These are phyloP conservation scores for Drosophila mulleri DNA, from an alignment of 2,888 invertebrate genomes.

Conservation along the genomic window DNA sequence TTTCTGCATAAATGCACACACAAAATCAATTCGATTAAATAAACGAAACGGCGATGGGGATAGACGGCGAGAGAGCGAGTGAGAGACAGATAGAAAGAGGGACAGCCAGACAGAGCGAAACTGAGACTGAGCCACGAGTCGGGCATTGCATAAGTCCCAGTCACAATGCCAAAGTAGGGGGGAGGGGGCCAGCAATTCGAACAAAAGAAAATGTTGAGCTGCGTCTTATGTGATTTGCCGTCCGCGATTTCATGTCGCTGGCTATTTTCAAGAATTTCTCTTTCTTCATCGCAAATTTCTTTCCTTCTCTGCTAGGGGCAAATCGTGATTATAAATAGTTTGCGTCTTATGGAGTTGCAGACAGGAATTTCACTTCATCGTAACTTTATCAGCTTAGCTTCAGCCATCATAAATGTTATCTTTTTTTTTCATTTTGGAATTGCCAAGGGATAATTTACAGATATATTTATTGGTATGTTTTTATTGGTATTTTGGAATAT, in stretches of 20 bases:
- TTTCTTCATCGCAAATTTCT: background rate
- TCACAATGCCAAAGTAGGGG: background rate
- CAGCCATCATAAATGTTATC: background rate
- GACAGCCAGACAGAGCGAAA: background rate
- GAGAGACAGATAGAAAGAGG: background rate
- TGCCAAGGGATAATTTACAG: no score
- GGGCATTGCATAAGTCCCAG: conserved; percentile 33
- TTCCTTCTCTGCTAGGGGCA: background rate
- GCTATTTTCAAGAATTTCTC: background rate
- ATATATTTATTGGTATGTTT: no score
- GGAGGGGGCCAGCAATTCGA: background rate
- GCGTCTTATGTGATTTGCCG: conserved; percentile 6
- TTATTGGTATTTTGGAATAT: no score
- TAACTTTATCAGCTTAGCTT: background rate
- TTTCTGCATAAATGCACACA: conserved; percentile 47
- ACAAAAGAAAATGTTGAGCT: conserved; percentile 6
- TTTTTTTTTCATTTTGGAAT: no score
- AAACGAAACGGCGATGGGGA: background rate
- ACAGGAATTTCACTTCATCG: background rate
- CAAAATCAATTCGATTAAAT: conserved; percentile 46
- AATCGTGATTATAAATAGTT: background rate
- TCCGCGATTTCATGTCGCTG: background rate
- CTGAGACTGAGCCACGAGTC: background rate
- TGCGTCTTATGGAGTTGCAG: background rate
- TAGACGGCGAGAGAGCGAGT: background rate